Base-by-base conservation (phyloP, 2,797 vertebrate genomes). In the Eleutherodactylus coqui region DNA sequence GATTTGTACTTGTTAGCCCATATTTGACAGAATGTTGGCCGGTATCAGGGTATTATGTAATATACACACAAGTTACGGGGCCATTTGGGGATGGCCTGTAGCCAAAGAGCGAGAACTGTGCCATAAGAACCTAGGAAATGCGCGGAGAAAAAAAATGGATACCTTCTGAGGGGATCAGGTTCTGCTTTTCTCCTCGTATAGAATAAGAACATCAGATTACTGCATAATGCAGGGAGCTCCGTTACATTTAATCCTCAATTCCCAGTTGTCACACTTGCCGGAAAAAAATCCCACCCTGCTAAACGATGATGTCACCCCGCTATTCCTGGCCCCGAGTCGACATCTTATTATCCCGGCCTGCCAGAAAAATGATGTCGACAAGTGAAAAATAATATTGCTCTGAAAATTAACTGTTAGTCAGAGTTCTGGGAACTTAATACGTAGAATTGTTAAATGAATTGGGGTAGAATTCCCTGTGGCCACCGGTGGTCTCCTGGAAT, bases 371-470 rank as follows among this genome's bases (percentile, higher is more conserved):
- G 80, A 75, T 34, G 80, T 55, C 34, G 47, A 82, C 49, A 43
- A 72, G 49, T 43, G 14, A 62, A 47, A 62, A 76, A 84, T 84
- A 62, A 75, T 84, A 36, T 62, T 84, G 73, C 19, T 29, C 72
- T 45, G 53, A 13, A 72, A 53, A 82, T 55, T n/a, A 53, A 53
- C 64, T n/a, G 21, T 82, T 38, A 72, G 62, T 38, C 19, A 53
- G 29, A 77, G 45, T 38, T 58, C 53, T 34, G n/a, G 11, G 11
- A 55, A 58, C 58, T 9, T 41, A 14, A 70, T 10, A 41, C 41
- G 21, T 27, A 16, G 38, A 82, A 38, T n/a, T 38, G 24, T 43
- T 29, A 14, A 21, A 77, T 77, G 34, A 8, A 38, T 75, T 16
- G 10, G 43, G 14, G 36, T 3, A 53, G n/a, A 58, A 76, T 29